These are phyloP conservation scores for Ciconia stormi DNA, from an alignment of 2,113 vertebrate genomes.

Conservation along the genomic window DNA sequence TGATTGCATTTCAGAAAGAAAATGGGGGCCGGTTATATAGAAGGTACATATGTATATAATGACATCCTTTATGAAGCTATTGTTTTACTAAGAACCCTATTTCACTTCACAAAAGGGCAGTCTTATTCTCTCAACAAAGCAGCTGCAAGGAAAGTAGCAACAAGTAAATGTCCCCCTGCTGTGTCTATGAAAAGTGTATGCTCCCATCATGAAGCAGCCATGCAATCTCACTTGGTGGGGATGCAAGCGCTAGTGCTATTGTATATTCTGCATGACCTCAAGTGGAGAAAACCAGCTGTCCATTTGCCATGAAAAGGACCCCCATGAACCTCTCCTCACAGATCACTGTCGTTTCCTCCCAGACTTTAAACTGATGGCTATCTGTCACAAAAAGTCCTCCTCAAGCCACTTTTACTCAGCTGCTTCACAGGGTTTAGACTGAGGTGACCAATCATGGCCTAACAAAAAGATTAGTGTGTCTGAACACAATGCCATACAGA, in stretches of 20 bases:
- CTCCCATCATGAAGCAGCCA: background rate
- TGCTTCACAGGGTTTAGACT: conserved; percentile 61
- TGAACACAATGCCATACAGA: conserved; percentile 50
- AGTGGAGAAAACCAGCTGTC: conserved; percentile 20
- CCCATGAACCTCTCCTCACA: background rate
- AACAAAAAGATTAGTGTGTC: conserved; percentile 74
- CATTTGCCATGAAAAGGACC: background rate
- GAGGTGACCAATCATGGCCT: conserved; percentile 50
- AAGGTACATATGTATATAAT: background rate
- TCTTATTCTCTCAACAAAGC: conserved; percentile 5
- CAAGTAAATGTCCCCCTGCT: background rate
- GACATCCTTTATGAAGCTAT: background rate
- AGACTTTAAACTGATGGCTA: conserved; percentile 65
- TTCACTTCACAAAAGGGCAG: conserved; percentile 16
- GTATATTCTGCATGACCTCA: background rate
- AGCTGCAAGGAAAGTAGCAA: conserved; percentile 2
- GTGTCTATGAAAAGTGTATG: background rate
- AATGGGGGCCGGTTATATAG: background rate
- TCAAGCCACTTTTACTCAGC: conserved; percentile 32
- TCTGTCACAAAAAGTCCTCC: conserved; percentile 50
- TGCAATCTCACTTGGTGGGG: background rate
- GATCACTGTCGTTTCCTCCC: background rate
- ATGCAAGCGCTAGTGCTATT: background rate
- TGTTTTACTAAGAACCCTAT: conserved; percentile 18
- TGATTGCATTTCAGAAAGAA: conserved; percentile 43